phyloP scores from a whole-genome alignment of 2,113 vertebrate genomes.

The Actenoides lindsayi region DNA sequence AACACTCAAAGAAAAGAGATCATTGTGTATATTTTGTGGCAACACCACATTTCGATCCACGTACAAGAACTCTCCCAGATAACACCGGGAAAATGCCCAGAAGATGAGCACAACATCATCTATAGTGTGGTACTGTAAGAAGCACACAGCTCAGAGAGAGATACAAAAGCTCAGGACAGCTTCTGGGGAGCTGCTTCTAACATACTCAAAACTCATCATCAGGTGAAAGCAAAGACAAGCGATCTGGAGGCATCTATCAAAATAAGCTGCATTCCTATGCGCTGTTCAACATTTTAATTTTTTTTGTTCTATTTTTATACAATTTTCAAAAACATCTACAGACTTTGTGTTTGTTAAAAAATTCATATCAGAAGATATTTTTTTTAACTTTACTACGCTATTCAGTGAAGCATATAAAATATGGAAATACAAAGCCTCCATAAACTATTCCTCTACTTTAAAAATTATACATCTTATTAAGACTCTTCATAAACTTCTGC shows the following conservation, averaged over 20 bases:
- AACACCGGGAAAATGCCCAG: background rate
- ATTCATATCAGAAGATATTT: constrained; percentile 41
- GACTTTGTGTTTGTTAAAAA: constrained; percentile 44
- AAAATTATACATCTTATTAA: background rate
- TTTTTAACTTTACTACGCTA: constrained; percentile 34
- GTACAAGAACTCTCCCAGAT: background rate
- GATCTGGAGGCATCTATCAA: background rate
- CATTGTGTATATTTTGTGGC: background rate
- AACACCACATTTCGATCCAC: background rate
- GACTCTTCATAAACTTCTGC: background rate
- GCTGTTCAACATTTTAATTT: background rate
- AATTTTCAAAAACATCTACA: constrained; percentile 17
- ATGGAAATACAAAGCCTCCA: constrained; percentile 5
- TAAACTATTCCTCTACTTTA: background rate
- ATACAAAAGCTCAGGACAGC: background rate
- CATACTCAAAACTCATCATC: background rate
- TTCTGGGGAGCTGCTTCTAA: background rate
- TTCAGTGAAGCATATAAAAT: background rate
- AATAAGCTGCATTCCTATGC: background rate
- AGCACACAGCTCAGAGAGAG: background rate
- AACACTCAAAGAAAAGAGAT: background rate
- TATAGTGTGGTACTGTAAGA: background rate
- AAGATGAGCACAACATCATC: background rate
- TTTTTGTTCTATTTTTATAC: constrained; percentile 22
- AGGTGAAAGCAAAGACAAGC: background rate